Evolutionary conservation across 2,888 invertebrate genomes (phyloP), one percentile per base, ranked within the genome.

Genomic region (Willowsia nigromaculata): DNA sequence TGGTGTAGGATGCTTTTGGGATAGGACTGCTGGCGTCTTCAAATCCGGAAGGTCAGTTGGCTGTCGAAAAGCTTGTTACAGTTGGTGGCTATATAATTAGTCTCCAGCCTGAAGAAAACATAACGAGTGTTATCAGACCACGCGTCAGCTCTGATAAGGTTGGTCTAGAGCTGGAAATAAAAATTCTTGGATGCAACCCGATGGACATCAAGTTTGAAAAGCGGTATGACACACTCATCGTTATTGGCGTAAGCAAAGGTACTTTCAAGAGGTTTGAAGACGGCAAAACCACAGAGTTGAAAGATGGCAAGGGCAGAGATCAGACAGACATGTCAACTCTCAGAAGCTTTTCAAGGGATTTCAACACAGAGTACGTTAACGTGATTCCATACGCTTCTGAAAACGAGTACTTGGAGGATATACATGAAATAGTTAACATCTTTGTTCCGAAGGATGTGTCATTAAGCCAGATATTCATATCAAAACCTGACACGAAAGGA

Each of bases 61-160:
- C n/a, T n/a, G n/a, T n/a, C 1, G 89, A 89, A 30, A 89, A 89
- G 37, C 33, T 85, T 1, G 47, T 89, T 1, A 89, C 89, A 0
- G 74, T 89, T n/a, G 89, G 89, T n/a, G 89, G 85, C 7, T 85
- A 89, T 30, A 85, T 89, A 9, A 74, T 89, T 18, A 89, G 80
- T 33, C 27, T 89, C 18, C 85, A 85, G 50, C 22, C 22, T 0
- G 25, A 27, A n/a, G 50, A 59, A n/a, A 22, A 80, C n/a, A 71
- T 89, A 6, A 71, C 27, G 18, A 74, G 59, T 22, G 30, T 81
- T 6, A 71, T 89, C 0, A 74, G 30, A n/a, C 85, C 89, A 2
- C 68, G 68, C 15, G 62, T 89, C 0, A 59, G 83, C 15, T 81
- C 89, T 5, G 81, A 89, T 22, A 59, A 47, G 53, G 33, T 18